Evolutionary conservation across 64 coral and sea anemone species (phyloP), one percentile per base, ranked within the genome.

Genomic region (Trachythela sp.): DNA sequence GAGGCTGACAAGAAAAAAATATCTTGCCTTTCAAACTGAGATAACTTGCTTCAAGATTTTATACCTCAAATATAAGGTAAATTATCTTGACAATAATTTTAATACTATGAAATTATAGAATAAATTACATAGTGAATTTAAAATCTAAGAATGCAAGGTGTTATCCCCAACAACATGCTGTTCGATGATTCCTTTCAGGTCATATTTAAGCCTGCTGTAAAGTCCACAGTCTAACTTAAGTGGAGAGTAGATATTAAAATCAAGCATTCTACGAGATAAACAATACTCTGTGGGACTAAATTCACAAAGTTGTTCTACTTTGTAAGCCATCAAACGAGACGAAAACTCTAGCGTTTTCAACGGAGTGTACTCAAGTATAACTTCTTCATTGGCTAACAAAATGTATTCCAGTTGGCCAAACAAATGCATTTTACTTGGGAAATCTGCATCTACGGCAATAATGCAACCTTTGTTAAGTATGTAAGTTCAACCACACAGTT

Each of bases 301-400:
- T 9, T 37, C 15, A 36, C 15, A 15, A 80, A 80, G 26, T 37
- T 80, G 13, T 11, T 80, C 30, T 15, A 80, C 75, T 80, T 80
- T 38, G 9, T 36, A 80, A 0, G 75, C 75, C 75, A 80, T 80
- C 15, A 80, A 80, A 29, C 34, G 32, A 17, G 30, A 15, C 0
- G 8, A 35, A 39, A 38, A 80, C 38, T 80, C 8, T 2, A 80
- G 4, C 31, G 75, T 80, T 80, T 35, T 30, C 14, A 80, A 18
- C 10, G 37, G 75, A 35, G 75, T 80, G 75, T 80, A 80, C 20
- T 80, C 75, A 80, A 80, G 34, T 29, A 80, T 35, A 37, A 80
- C 17, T 30, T 80, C 33, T 80, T 80, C 34, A 36, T 39, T 22
- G 0, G 20, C 30, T 29, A 80, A 80, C 13, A 35, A 80, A 80